Base-by-base conservation (phyloP, 2,113 vertebrate genomes). In the Miniopterus natalensis region DNA sequence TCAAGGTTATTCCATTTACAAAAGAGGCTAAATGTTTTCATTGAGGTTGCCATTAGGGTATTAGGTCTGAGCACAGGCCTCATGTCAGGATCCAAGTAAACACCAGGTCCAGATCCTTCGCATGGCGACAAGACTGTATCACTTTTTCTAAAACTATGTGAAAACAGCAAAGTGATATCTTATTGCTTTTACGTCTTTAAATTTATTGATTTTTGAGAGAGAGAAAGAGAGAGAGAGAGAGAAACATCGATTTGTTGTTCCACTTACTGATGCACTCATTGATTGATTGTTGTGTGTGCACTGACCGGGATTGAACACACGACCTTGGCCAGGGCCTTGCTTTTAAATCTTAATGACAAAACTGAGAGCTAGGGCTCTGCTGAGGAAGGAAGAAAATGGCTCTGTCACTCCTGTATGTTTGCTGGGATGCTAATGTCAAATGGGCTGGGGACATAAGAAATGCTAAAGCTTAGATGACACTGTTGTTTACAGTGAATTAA, bases 111-210 rank as follows among this genome's bases (percentile, higher is more conserved):
- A 1, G 3, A n/a, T 51, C 47, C 42, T 68, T 85, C 61, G 15
- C 0, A 7, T 2, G 79, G 25, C 7, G 14, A 70, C 10, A 47
- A 79, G 27, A 5, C 15, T 79, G 53, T 11, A 75, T 86, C 29
- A 88, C 86, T 85, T 97, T 73, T 92, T 85, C 94, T 94, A 91
- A 70, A 95, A 95, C 74, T 87, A 84, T 88, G 36, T 12, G 71
- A 96, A 97, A 96, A 97, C 71, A 94, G 91, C 83, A 91, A 84
- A 63, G 40, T 31, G 59, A 65, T 59, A 70, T 40, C 13, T 96
- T 70, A 27, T 42, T 93, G 68, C 65, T 91, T 42, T 83, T 57
- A 51, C 40, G 12, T 61, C 29, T 51, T 66, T 61, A 18, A 31
- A 31, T 20, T 51, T 31, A 51, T 51, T 75, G 73, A 31, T 75